phyloP scores from a whole-genome alignment of 2,113 vertebrate genomes.

The Ochotona princeps region DNA sequence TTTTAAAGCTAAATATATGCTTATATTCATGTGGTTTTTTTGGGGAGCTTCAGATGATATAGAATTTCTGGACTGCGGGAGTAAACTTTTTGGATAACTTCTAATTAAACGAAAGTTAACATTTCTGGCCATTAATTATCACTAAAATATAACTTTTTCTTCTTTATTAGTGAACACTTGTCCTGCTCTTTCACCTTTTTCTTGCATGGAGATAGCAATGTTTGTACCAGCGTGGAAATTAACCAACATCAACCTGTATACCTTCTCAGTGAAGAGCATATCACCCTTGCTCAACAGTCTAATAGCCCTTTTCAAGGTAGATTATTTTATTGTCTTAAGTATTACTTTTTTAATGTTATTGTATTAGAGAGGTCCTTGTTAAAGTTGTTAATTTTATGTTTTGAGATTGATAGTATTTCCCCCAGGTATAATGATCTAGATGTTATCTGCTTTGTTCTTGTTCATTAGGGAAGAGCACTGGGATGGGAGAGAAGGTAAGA shows the following conservation, averaged over 20 bases:
- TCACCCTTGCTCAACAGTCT: slow-evolving; percentile 95
- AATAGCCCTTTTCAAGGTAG: slow-evolving; percentile 97
- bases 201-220: slow-evolving; percentile 98
- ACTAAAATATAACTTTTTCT: slow-evolving; percentile 68
- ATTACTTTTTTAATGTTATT: slow-evolving; percentile 41
- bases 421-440: not conserved
- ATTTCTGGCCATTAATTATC: slow-evolving; percentile 39
- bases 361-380: slow-evolving; percentile 46
- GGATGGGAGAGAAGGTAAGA: no score
- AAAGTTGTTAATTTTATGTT: slow-evolving; percentile 31
- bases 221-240: slow-evolving; percentile 99
- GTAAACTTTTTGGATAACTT: slow-evolving; percentile 39
- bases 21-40: not conserved
- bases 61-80: slow-evolving; percentile 54
- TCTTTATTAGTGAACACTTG: slow-evolving; percentile 93
- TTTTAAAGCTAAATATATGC: slow-evolving; percentile 22
- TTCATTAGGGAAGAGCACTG: no score
- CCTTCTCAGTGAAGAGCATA: slow-evolving; percentile 97
- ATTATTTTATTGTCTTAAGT: slow-evolving; percentile 65
- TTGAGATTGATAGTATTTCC: slow-evolving; percentile 39
- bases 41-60: not conserved
- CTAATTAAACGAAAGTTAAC: slow-evolving; percentile 60
- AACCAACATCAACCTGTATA: slow-evolving; percentile 99
- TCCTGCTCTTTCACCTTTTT: slow-evolving; percentile 99
- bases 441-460: no score